Conservation (phyloP, 2,888 invertebrate genomes). For the Odiellus spinosus region DNA sequence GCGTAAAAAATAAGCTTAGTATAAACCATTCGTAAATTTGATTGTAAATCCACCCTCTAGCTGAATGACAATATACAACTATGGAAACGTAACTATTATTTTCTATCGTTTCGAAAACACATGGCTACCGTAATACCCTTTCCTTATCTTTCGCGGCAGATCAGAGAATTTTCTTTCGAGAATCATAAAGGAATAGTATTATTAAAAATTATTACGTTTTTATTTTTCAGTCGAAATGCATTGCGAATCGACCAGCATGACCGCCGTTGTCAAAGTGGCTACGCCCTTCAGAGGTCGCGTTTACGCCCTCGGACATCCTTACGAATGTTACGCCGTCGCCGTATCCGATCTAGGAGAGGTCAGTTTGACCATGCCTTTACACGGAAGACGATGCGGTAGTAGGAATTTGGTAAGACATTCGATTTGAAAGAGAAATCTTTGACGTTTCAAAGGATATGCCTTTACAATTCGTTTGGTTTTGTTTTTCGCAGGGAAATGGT, state of each 20-base stretch:
- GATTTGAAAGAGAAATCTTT: background rate
- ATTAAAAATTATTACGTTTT: too few relatives aligned
- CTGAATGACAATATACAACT: too few relatives aligned
- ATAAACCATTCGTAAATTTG: too few relatives aligned
- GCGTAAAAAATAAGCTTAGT: too few relatives aligned
- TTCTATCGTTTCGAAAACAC: too few relatives aligned
- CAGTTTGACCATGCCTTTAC: constrained; percentile 18
- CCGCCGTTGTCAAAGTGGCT: constrained; percentile 16
- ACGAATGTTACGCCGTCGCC: constrained; percentile 17
- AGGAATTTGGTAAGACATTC: constrained; percentile 15
- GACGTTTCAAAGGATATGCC: background rate
- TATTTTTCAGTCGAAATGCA: constrained; percentile 13
- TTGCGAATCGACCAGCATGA: constrained; percentile 18
- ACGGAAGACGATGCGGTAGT: constrained; percentile 18
- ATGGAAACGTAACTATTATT: too few relatives aligned
- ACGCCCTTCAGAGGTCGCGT: constrained; percentile 19
- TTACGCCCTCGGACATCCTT: constrained; percentile 18
- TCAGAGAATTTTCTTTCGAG: too few relatives aligned
- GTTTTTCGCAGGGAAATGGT: constrained; percentile 18
- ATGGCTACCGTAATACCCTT: too few relatives aligned
- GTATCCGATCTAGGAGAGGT: constrained; percentile 10
- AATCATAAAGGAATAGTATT: too few relatives aligned
- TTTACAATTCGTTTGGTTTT: background rate
- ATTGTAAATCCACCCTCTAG: too few relatives aligned
- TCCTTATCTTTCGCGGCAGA: too few relatives aligned